phyloP scores from a whole-genome alignment of 1,140 invertebrate genomes.

The Amyelois transitella region DNA sequence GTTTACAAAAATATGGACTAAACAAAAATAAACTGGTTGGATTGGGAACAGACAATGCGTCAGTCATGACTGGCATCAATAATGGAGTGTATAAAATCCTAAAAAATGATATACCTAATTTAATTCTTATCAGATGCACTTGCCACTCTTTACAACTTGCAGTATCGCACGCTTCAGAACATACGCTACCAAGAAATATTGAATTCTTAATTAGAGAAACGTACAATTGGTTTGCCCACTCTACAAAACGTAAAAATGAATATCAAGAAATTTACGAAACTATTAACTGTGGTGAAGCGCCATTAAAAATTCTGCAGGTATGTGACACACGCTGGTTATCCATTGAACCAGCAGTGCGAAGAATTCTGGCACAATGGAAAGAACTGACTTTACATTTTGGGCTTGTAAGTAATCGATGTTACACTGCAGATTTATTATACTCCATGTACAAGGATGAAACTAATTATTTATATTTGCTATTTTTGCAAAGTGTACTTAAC shows the following conservation, averaged over 20 bases:
- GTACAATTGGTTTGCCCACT: slow-evolving; percentile 19
- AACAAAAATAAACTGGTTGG: too few relatives aligned
- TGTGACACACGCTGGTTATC: slow-evolving; percentile 24
- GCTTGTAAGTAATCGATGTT: slow-evolving; percentile 9
- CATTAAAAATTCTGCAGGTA: slow-evolving; percentile 15
- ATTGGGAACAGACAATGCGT: too few relatives aligned
- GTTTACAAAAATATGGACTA: too few relatives aligned
- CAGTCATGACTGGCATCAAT: too few relatives aligned
- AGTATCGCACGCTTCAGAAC: not conserved
- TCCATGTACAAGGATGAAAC: too few relatives aligned
- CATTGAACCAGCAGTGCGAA: slow-evolving; percentile 15
- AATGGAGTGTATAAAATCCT: too few relatives aligned
- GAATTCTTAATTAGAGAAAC: slow-evolving; percentile 17
- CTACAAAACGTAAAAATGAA: slow-evolving; percentile 16
- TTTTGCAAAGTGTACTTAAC: too few relatives aligned
- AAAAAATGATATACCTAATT: too few relatives aligned
- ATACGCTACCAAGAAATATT: slow-evolving; percentile 6
- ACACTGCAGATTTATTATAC: too few relatives aligned
- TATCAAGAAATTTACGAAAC: slow-evolving; percentile 14
- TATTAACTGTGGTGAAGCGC: slow-evolving; percentile 18
- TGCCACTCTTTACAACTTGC: too few relatives aligned
- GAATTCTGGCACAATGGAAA: slow-evolving; percentile 21
- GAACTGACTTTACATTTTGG: slow-evolving; percentile 18
- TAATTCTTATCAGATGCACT: too few relatives aligned
- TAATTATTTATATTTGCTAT: too few relatives aligned